Base-by-base conservation (phyloP, 2,797 vertebrate species). In the Malurus leucopterus region DNA sequence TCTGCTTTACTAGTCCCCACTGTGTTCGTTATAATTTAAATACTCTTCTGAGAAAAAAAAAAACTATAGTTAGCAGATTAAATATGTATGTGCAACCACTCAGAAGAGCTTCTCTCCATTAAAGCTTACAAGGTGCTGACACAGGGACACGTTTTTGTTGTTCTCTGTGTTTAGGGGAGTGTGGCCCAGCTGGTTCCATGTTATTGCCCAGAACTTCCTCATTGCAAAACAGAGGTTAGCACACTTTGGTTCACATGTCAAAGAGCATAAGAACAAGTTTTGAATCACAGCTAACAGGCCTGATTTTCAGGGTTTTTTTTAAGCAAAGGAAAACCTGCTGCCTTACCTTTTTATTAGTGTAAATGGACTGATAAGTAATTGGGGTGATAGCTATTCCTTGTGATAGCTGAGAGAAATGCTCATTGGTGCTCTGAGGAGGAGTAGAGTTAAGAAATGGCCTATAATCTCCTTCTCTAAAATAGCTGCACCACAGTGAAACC, bases 151-250 rank as follows among this genome's bases (percentile, higher is more conserved):
- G 0, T 38, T 1, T 1, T 46, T 82, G 54, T 40, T 53, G 9
- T 36, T 16, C 15, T 10, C n/a, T 0, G 1, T 8, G 7, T 54
- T 67, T 41, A 76, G n/a, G 20, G 36, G 5, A 73, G 40, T 1
- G 0, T 38, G 47, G 19, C 15, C 47, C 23, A 59, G 13, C 34
- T 71, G n/a, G 9, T 55, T 71, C n/a, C 15, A 1, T 18, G 5
- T 47, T 63, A 49, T 34, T 58, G 27, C n/a, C 69, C 43, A 68
- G 55, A 79, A 72, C 43, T 10, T 47, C 30, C 41, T 67, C 41
- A 17, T 22, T 74, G 34, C 71, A 36, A 72, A 83, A 32, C 3
- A 68, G 44, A 43, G 14, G 9, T 58, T 43, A 55, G 19, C 21
- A 32, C 9, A 26, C 10, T 24, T 38, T 15, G 13, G 23, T 32